Evolutionary conservation across 37 sponge, comb jelly and placozoan species (phyloP), one percentile per base, ranked within the genome.

Genomic region (Crambe crambe): DNA sequence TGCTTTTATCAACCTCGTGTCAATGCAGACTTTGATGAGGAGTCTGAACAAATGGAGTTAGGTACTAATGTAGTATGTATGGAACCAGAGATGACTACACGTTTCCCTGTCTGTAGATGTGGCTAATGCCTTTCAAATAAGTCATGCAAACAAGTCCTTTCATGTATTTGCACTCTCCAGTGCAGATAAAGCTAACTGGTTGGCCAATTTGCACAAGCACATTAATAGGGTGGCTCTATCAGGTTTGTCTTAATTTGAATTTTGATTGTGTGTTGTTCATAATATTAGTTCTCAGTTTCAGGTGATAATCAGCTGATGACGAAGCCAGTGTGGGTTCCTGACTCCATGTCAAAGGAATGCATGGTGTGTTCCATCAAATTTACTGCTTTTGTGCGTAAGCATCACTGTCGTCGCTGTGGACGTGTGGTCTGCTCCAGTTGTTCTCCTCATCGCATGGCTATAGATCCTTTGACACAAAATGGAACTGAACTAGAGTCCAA

Each of bases 391-490:
- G 75, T 63, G 0, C 66, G 94, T 21, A 94, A 93, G 85, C 95
- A 94, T 47, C 95, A 94, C 82, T 94, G 95, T 74, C 44, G 95
- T 32, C 76, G 75, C 65, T 94, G 95, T 87, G 95, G 95, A 15
- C 74, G 84, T 32, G 83, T 94, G 18, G 88, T 94, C 29, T 94
- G 95, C 69, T 87, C 91, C 3, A 6, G 72, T 0, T 94, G 95
- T 58, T 94, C 95, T 30, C 83, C 85, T 0, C 85, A 94, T 40
- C 79, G 80, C 12, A 68, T 90, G 1, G 2, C 57, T 56, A 17
- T 34, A 5, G 66, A 65, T 2, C 30, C 36, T 36, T 2, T 56
- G 35, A 54, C 57, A 17, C 37, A 23, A 37, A 26, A 1, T 22
- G 42, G 12, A 23, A 35, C 12, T 36, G 6, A 22, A 6, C 1